Conservation (phyloP, 2,797 vertebrate species). For the Liparis tanakae region DNA sequence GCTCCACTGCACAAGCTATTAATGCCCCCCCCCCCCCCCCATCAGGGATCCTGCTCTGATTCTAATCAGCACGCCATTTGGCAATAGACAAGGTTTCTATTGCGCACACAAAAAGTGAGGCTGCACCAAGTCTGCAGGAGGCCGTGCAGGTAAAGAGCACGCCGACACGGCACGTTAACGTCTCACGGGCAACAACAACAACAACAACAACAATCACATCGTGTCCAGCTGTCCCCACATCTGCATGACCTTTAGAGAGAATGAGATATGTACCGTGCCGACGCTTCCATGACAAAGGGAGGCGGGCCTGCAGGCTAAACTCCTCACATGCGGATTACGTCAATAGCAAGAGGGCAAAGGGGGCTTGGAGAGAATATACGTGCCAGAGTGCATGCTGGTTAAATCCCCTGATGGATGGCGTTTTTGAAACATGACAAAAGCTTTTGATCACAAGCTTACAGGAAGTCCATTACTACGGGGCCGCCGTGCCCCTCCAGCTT, state of each 20-base stretch:
- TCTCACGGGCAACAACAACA: constrained; percentile 17
- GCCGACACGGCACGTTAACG: constrained; percentile 47
- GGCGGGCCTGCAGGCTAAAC: constrained; percentile 44
- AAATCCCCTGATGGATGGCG: constrained; percentile 75
- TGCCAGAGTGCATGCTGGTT: constrained; percentile 58
- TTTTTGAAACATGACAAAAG: constrained; percentile 72
- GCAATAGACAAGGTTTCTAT: constrained; percentile 14
- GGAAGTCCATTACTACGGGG: constrained; percentile 51
- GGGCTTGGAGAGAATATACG: constrained; percentile 69
- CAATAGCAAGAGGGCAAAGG: constrained; percentile 58
- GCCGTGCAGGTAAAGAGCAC: constrained; percentile 56
- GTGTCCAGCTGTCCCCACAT: constrained; percentile 24
- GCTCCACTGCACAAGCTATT: constrained; percentile 51
- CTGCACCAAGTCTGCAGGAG: constrained; percentile 1
- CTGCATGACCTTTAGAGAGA: constrained; percentile 56
- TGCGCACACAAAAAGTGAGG: neutral
- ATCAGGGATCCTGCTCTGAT: constrained; percentile 34
- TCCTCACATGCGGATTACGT: constrained; percentile 65
- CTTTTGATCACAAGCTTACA: constrained; percentile 76
- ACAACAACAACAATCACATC: neutral
- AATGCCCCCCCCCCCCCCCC: constrained; percentile 49
- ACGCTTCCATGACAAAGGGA: constrained; percentile 50
- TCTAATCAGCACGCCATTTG: constrained; percentile 54
- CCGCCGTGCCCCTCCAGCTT: neutral
- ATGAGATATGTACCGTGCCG: constrained; percentile 47